Base-by-base conservation (phyloP, 2,888 invertebrate genomes). In the Volucella inanis region DNA sequence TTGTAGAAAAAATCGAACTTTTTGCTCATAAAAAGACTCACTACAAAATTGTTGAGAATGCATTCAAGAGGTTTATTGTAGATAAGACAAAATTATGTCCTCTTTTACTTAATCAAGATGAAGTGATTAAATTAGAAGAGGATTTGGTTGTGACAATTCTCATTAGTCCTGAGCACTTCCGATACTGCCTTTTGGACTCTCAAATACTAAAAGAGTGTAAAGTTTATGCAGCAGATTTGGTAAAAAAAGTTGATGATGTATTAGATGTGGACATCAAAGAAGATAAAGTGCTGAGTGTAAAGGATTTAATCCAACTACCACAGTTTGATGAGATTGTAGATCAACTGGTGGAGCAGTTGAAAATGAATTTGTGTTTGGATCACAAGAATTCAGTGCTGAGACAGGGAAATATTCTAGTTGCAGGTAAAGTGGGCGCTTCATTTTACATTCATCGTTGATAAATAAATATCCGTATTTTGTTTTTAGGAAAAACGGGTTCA, bases 401-500 rank as follows among this genome's bases (percentile, higher is more conserved):
- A 1, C 90, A 91, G 71, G 92, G 93, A 76, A 93, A 93, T 89
- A 89, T 93, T 62, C 89, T 94, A 52, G 88, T 94, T 67, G 90
- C 91, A 50, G 93, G 93, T 93, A 88, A 89, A 88, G n/a, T 55
- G 15, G 11, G 14, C 39, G 18, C 31, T 10, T 62, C 9, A 14
- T 9, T 39, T 22, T 10, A 41, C 45, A 31, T 54, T 52, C 38
- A 6, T 49, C 18, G 50, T 38, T 14, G 12, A 47, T 54, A 31
- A 22, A 22, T 22, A 22, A 22, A 3, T 22, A 22, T 2, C 0
- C 22, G 22, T 22, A 22, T 22, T 22, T 22, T 22, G 22, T 22
- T 22, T 43, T 82, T 90, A 94, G 97, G 97, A 38, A 91, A 93
- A 81, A 92, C 94, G 79, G 98, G 98, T 41, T 94, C 95, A 61